Conservation (phyloP, 2,113 vertebrate genomes). For the Dryoscopus gambensis region DNA sequence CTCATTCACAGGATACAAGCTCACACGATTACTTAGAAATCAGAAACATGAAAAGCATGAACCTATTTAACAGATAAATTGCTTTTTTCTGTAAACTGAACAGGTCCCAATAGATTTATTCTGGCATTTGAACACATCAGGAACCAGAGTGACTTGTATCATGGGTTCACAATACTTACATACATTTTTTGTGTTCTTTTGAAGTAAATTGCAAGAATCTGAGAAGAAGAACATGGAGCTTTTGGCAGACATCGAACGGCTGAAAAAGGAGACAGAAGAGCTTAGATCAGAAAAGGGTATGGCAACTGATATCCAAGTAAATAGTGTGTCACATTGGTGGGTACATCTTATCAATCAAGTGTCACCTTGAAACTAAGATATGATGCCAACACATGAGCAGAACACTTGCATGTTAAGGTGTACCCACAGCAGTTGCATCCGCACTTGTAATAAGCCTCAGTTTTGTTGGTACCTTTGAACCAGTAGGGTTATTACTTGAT, state of each 20-base stretch:
- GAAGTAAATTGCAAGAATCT: conserved; percentile 93
- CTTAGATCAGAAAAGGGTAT: conserved; percentile 91
- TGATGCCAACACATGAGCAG: not conserved
- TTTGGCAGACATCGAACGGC: conserved; percentile 86
- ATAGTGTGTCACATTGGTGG: not conserved
- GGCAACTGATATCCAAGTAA: conserved; percentile 51
- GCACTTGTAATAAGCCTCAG: not conserved
- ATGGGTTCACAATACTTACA: not conserved
- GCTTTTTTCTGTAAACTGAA: not conserved
- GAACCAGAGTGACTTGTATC: not conserved
- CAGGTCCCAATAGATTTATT: not conserved
- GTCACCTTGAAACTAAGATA: not conserved
- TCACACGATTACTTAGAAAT: not conserved
- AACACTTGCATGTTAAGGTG: not conserved
- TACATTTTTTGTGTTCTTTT: conserved; percentile 24
- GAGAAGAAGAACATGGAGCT: conserved; percentile 92
- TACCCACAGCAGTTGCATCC: not conserved
- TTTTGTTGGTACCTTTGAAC: not conserved
- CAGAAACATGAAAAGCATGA: not conserved
- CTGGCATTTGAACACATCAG: not conserved
- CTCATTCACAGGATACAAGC: not conserved
- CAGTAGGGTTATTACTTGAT: not conserved
- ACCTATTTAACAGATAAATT: not conserved
- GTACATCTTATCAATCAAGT: conserved; percentile 19
- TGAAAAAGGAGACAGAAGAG: conserved; percentile 94